Evolutionary conservation across 1,140 invertebrate species (phyloP), one percentile per base, ranked within the genome.

Genomic region (Chymomyza costata): DNA sequence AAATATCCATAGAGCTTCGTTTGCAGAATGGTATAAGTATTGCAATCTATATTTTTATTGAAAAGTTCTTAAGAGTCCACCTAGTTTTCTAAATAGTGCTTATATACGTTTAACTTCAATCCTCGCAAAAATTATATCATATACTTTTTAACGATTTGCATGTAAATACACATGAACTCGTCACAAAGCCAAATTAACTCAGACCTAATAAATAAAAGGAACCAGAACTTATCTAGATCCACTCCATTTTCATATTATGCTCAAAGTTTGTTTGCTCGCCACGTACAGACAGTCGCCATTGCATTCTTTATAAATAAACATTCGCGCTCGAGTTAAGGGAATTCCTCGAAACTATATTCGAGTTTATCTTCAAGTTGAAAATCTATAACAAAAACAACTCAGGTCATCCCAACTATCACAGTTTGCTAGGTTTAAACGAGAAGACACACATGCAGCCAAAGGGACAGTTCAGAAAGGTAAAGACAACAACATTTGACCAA

Each of bases 341-440:
- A 80, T 78, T 78, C 73, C 67, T 80, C 44, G 62, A 71, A 78
- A 60, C 54, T 57, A 54, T 67, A 56, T 54, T 80, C 41, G 73
- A 80, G 63, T 71, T 67, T 71, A 78, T 78, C 70, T 53, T 17
- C 49, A 44, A 44, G 34, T 49, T 43, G 14, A 21, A 45, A 32
- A 69, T 69, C 54, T 54, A 65, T 65, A 73, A 67, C 56, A 32
- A 51, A 30, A 39, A 46, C 14, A 49, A 16, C 35, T 52, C 55
- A 40, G 51, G 43, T 53, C 56, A 21, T 30, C 56, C 46, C 51
- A 50, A n/a, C n/a, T n/a, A 46, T 60, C 53, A 28, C 30, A 19
- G 19, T 40, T 51, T 41, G 54, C 46, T 58, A 5, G 21, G 8
- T 65, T 49, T 65, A 46, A 38, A 39, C n/a, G 37, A 52, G 47